Evolutionary conservation across 2,888 invertebrate genomes (phyloP), one percentile per base, ranked within the genome.

Genomic region (Meta bourneti): DNA sequence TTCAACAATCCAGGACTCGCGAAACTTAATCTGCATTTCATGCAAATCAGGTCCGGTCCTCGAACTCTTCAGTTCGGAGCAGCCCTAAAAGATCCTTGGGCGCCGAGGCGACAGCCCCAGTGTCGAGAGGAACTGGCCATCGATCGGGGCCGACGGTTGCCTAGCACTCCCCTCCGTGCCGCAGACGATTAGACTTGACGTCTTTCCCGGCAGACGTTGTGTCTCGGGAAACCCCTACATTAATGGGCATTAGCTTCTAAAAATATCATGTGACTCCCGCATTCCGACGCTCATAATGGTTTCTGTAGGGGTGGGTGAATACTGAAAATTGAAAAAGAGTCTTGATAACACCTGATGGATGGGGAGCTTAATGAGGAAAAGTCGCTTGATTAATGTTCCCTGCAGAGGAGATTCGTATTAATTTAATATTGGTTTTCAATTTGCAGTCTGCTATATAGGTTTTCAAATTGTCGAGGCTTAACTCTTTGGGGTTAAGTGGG

Each of bases 61-160:
- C 61, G 8, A 61, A 61, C 61, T n/a, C 49, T 61, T 61, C 34
- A 70, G 19, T 48, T n/a, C n/a, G 74, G 13, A 52, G 19, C 75
- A 20, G 34, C 52, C 54, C 75, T 13, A 20, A 19, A 20, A n/a
- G 54, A 48, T 70, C 4, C 8, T 48, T 13, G 34, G 74, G 19
- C 11, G 34, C 61, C 48, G 16, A 51, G 8, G n/a, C 75, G 34
- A 8, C 34, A 69, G 13, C 48, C 34, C 80, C n/a, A 34, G n/a
- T 52, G 19, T 19, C 61, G 52, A 72, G 84, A 48, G 19, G 51
- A n/a, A 19, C 16, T 52, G 13, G 52, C 61, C 79, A 84, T 84
- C 84, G 84, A 84, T 84, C 84, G 54, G n/a, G 19, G 34, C 20
- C 54, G 48, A 48, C 48, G 54, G 84, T 75, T 84, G 84, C 75